Base-by-base conservation (phyloP, 2,797 vertebrate genomes). In the Phalloptychus januarius region DNA sequence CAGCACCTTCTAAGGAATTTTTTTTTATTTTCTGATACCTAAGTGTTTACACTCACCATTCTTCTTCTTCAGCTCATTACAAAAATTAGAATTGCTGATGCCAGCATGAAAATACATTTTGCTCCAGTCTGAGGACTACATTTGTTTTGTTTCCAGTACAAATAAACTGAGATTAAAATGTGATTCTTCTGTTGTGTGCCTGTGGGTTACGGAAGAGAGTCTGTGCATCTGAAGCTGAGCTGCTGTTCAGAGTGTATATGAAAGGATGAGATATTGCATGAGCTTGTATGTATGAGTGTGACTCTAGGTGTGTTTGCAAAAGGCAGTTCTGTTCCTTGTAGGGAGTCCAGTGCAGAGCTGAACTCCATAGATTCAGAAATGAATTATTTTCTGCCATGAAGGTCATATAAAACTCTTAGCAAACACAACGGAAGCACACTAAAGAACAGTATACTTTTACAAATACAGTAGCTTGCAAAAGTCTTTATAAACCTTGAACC, bases 91-190 rank as follows among this genome's bases (percentile, higher is more conserved):
- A 95, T 90, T 92, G 94, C 94, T 96, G 95, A 96, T 91, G 89
- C 86, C 76, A 83, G 94, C 95, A 94, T 90, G 88, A 95, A 95
- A 92, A 89, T 79, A 87, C 87, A 86, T 94, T 96, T 94, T 94
- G 93, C 94, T 94, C 94, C 79, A 48, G 91, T 94, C 88, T 95
- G 89, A 93, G 92, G 91, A 95, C 94, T 90, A 93, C 92, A 92
- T 95, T 96, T 95, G 94, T 95, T 95, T 94, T 94, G 92, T 92
- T 94, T 94, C 94, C 94, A 95, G 94, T 94, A 95, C 94, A 96
- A 96, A 96, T 94, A 95, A 82, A 90, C 87, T 87, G 82, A 89
- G 89, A 95, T 94, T 95, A 94, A 92, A 95, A 94, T 95, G 95
- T 91, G 91, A 89, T 92, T 93, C 85, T 84, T 90, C 90, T 86